Conservation (phyloP, 2,888 invertebrate species). For the Malacosoma neustria region DNA sequence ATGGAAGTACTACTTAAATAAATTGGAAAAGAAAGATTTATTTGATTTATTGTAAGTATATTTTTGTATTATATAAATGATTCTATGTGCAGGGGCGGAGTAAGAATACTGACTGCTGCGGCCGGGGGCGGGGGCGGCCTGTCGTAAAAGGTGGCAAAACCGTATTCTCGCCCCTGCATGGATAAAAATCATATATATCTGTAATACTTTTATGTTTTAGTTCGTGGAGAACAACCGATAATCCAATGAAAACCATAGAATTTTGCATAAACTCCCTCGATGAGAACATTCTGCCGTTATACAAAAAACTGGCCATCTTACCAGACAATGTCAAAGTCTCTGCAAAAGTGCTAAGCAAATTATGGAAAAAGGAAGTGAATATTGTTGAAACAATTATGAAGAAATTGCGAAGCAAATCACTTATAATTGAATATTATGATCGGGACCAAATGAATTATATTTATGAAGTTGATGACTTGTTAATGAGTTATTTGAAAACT, state of each 20-base stretch:
- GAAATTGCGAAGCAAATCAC: conserved; percentile 78
- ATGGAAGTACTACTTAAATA: conserved; percentile 77
- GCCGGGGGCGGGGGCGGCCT: no score
- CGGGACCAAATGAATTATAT: conserved; percentile 74
- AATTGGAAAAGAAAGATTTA: conserved; percentile 69
- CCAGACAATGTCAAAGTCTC: conserved; percentile 81
- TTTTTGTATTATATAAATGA: no score
- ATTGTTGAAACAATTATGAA: conserved; percentile 78
- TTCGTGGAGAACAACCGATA: conserved; percentile 35
- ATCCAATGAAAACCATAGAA: conserved; percentile 69
- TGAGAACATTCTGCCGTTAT: conserved; percentile 59
- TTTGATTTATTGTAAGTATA: conserved; percentile 15
- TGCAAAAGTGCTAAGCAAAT: conserved; percentile 63
- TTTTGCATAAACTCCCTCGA: conserved; percentile 77
- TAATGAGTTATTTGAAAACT: conserved; percentile 76
- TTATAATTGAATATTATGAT: conserved; percentile 78
- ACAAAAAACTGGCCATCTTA: conserved; percentile 78
- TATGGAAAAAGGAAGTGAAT: conserved; percentile 44
- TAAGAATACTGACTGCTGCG: no score
- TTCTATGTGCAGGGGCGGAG: no score
- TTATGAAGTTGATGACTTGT: conserved; percentile 82
- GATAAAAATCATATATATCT: no score
- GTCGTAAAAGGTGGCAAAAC: no score
- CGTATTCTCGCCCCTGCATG: no score
- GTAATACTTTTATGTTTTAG: conserved; percentile 23